These are phyloP conservation scores for Paralichthys olivaceus DNA, from an alignment of 2,113 vertebrate genomes.

Conservation along the genomic window DNA sequence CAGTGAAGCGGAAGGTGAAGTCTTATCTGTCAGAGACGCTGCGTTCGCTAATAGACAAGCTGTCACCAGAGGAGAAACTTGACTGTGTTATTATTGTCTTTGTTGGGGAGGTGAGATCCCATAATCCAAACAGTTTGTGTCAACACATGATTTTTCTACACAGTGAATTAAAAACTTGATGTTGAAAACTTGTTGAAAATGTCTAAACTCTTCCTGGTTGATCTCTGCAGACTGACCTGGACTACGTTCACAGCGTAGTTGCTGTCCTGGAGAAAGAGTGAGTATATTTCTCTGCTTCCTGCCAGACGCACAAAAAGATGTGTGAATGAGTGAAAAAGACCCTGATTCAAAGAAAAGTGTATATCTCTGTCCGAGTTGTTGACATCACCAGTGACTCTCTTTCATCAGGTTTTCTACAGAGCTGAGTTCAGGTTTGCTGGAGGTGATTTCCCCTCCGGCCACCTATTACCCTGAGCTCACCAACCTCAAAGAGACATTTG, in stretches of 20 bases:
- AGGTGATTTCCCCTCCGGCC: conserved; percentile 94
- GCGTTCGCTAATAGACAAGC: conserved; percentile 95
- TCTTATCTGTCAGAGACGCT: conserved; percentile 97
- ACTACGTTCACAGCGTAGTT: conserved; percentile 92
- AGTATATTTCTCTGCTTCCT: conserved; percentile 70
- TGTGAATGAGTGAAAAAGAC: neutral
- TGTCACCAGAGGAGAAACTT: conserved; percentile 94
- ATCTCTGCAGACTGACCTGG: conserved; percentile 89
- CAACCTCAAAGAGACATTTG: conserved; percentile 97
- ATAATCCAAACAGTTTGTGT: neutral
- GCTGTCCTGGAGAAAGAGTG: conserved; percentile 94
- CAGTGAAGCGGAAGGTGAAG: conserved; percentile 97
- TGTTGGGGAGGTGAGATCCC: conserved; percentile 92
- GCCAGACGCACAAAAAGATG: neutral
- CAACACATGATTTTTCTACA: neutral
- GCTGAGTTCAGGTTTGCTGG: conserved; percentile 93
- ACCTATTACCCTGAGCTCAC: conserved; percentile 94
- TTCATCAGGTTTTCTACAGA: conserved; percentile 92
- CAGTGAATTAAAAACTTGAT: neutral
- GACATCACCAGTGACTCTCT: neutral
- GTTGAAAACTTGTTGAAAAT: neutral
- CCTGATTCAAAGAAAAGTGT: neutral
- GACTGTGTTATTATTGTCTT: conserved; percentile 97
- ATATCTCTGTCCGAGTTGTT: neutral
- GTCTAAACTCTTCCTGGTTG: neutral